Evolutionary conservation across 1,140 invertebrate species (phyloP).

Genomic region (Cheumatopsyche charites): DNA sequence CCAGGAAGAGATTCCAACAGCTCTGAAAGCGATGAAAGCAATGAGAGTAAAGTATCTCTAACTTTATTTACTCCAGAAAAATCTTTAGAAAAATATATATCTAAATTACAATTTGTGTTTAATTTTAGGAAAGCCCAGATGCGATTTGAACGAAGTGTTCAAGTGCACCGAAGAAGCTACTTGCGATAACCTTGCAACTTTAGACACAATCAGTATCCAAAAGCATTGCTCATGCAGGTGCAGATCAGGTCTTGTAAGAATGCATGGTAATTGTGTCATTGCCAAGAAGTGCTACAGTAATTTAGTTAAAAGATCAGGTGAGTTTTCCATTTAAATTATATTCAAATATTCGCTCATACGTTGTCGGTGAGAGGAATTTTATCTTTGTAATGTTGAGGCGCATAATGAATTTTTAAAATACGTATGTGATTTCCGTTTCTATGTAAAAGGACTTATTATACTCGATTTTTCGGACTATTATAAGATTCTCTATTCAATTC

Average conservation of each 20-base stretch:
- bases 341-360: too few species aligned
- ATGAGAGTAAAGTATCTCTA: not conserved
- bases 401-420: too few species aligned
- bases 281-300: not conserved
- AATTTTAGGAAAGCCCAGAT: not conserved
- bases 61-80: not conserved
- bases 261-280: not conserved
- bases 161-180: slow-evolving; percentile 3
- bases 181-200: not conserved
- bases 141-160: not conserved
- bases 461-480: too few species aligned
- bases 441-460: too few species aligned
- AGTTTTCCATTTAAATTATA: not conserved
- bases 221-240: not conserved
- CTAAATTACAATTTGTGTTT: too few species aligned
- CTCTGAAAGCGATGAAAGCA: slow-evolving; percentile 8
- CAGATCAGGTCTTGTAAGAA: not conserved
- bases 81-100: too few species aligned
- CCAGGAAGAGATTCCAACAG: not conserved
- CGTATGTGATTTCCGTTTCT: too few species aligned
- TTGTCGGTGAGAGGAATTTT: too few species aligned
- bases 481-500: too few species aligned
- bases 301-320: not conserved
- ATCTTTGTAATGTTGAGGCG: too few species aligned
- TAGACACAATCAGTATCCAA: not conserved